These are phyloP conservation scores for Avahi laniger DNA, from an alignment of 2,797 vertebrate genomes.

Conservation along the genomic window DNA sequence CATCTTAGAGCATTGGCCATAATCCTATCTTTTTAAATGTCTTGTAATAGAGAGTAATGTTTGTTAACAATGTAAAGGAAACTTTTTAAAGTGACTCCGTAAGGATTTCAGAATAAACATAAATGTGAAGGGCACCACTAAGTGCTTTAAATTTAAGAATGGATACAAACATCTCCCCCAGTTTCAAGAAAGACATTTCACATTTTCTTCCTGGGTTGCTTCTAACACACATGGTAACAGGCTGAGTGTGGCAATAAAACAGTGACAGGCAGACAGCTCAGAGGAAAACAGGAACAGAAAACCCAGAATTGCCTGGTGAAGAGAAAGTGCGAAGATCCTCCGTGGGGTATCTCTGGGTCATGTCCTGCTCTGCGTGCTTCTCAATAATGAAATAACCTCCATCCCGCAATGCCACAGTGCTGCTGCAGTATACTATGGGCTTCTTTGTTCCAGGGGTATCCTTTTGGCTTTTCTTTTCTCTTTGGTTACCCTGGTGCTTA, in stretches of 20 bases:
- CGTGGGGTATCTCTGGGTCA: fast-evolving
- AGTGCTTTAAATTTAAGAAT: not conserved
- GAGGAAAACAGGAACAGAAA: not conserved
- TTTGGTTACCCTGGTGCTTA: not conserved
- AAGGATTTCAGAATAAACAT: not conserved
- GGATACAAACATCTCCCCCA: not conserved
- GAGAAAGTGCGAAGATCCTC: not conserved
- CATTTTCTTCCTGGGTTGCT: not conserved
- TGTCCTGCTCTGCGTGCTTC: not conserved
- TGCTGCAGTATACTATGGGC: fast-evolving
- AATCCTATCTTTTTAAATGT: not conserved
- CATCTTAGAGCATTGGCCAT: not conserved
- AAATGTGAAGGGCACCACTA: not conserved
- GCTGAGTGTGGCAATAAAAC: not conserved
- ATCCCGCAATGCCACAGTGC: not conserved
- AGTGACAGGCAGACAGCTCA: not conserved
- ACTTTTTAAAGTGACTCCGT: not conserved
- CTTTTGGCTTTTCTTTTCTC: not conserved
- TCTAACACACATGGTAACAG: not conserved
- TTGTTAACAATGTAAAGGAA: not conserved
- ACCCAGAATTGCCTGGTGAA: not conserved
- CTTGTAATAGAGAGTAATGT: not conserved
- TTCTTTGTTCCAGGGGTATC: not conserved
- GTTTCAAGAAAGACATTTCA: not conserved
- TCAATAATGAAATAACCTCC: not conserved